Base-by-base conservation (phyloP, 2,113 vertebrate species). In the Bos javanicus region DNA sequence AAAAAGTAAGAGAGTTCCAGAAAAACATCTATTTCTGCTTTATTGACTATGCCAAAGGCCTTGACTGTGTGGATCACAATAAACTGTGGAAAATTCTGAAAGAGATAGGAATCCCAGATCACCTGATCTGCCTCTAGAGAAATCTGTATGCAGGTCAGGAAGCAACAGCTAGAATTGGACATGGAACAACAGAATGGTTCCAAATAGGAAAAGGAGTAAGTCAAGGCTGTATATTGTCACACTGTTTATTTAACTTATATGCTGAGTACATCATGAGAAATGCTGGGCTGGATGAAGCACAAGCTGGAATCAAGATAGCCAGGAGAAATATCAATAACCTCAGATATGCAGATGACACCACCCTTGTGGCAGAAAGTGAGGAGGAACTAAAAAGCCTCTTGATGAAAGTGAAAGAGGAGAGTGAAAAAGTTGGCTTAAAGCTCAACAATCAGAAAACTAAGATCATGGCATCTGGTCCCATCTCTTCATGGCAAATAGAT, bases 141-240 rank as follows among this genome's bases (percentile, higher is more conserved):
- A 67, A 19, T 19, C 64, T 67, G 16, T 19, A 67, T 67, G 33
- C 33, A 19, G 33, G 16, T 67, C 64, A 67, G 64, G 16, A 67
- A 67, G 16, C 56, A 67, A 67, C 8, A 67, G 33, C 1, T n/a
- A 67, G 64, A 67, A 10, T 2, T 67, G 64, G 33, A n/a, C 16
- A 67, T 19, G 33, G 8, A 67, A 19, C 64, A 67, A n/a, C 2
- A 67, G 33, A n/a, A 33, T 67, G 16, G 33, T 67, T 19, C 8
- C 3, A n/a, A 67, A 67, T n/a, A n/a, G 33, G 62, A n/a, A 67
- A n/a, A n/a, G 33, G 16, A 67, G 62, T n/a, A n/a, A 0, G 2
- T 19, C 62, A 67, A 33, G 33, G 62, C 16, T 17, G 8, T n/a
- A n/a, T n/a, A 67, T n/a, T 19, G 64, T 36, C 64, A 67, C 64